Evolutionary conservation across 2,888 invertebrate genomes (phyloP).

Genomic region (Tolmerus cingulatus): DNA sequence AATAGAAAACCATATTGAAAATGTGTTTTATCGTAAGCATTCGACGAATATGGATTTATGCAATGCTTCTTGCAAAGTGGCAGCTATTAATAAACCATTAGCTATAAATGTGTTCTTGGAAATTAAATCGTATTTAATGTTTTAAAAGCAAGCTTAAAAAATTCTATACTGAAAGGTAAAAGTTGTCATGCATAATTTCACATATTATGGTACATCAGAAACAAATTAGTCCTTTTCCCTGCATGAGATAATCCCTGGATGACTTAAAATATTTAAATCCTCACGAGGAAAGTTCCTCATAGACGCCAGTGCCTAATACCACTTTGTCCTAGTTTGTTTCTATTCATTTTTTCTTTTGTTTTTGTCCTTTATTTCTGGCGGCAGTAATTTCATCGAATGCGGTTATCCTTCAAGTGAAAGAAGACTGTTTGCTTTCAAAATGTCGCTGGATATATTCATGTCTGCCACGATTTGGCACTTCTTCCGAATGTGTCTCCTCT

Average conservation of each 20-base stretch:
- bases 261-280: constrained; percentile 17
- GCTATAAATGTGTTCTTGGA: neutral
- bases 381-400: constrained; percentile 23
- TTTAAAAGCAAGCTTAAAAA: neutral
- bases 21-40: neutral
- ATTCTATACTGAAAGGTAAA: neutral
- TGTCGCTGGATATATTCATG: constrained; percentile 30
- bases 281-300: neutral
- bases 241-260: neutral
- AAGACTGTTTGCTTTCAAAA: constrained; percentile 26
- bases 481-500: constrained; percentile 26
- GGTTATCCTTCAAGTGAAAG: constrained; percentile 36
- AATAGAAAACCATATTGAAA: neutral
- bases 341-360: neutral
- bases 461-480: constrained; percentile 42
- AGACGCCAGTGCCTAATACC: constrained; percentile 10
- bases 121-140: neutral
- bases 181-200: neutral
- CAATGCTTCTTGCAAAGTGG: neutral
- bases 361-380: constrained; percentile 4
- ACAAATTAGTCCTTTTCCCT: neutral
- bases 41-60: neutral
- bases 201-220: neutral
- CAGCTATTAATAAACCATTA: neutral
- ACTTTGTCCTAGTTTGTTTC: neutral